Conservation (phyloP, 2,888 invertebrate genomes). For the Hecatera dysodea region DNA sequence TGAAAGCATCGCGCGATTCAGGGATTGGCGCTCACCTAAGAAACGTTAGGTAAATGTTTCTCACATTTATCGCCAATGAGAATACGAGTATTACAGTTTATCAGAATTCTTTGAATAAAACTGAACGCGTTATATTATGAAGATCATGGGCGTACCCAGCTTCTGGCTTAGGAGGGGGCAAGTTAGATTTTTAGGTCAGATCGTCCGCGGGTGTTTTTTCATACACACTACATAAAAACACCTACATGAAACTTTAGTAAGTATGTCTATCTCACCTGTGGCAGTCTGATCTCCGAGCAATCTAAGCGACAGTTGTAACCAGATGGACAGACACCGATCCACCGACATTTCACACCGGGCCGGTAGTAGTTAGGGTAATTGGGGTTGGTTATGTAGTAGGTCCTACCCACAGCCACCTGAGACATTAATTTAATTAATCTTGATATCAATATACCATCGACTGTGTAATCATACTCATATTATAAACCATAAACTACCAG, state of each 20-base stretch:
- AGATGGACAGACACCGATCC: slow-evolving; percentile 83
- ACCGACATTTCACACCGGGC: slow-evolving; percentile 83
- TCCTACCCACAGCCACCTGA: slow-evolving; percentile 77
- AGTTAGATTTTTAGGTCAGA: too few species aligned
- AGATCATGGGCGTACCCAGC: too few species aligned
- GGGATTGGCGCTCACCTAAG: background rate
- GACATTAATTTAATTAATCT: slow-evolving; percentile 8
- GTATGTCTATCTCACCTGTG: slow-evolving; percentile 78
- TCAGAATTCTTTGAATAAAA: too few species aligned
- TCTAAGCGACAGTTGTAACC: slow-evolving; percentile 85
- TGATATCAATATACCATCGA: background rate
- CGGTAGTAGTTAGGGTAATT: slow-evolving; percentile 87
- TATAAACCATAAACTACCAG: too few species aligned
- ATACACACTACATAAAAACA: too few species aligned
- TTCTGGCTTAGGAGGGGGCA: too few species aligned
- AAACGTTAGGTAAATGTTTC: too few species aligned
- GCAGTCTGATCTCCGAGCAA: slow-evolving; percentile 86
- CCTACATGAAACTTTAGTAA: background rate
- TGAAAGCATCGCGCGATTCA: background rate
- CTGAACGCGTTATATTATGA: too few species aligned
- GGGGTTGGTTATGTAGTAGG: slow-evolving; percentile 85
- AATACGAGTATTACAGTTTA: too few species aligned
- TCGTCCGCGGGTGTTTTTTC: too few species aligned
- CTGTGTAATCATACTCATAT: too few species aligned
- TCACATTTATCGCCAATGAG: too few species aligned